A percentile compares a stretch with the other conserved stretches of the same genome.
These are phyloP conservation scores for Microplitis demolitor DNA, from an alignment of 1,140 invertebrate species.

Conservation along the genomic window DNA sequence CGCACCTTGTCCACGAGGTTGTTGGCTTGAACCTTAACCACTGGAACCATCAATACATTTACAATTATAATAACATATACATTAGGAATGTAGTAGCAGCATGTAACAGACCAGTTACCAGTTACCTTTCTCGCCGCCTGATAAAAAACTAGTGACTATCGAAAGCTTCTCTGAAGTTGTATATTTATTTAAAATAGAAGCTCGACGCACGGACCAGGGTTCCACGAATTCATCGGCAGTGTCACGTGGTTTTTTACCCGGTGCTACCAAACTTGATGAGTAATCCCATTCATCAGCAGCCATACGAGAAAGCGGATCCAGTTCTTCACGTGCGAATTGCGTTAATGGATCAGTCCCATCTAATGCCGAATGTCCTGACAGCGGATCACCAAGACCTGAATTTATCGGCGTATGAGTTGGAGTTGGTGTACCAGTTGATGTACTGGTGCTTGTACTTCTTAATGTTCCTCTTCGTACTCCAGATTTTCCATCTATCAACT, in stretches of 20 bases:
- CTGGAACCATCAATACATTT: constrained; percentile 56
- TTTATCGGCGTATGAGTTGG: constrained; percentile 56
- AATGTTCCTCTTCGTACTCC: constrained; percentile 56
- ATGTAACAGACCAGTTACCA: too few relatives aligned
- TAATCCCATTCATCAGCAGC: constrained; percentile 66
- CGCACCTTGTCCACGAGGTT: constrained; percentile 88
- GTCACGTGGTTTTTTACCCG: constrained; percentile 58
- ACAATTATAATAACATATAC: constrained; percentile 15
- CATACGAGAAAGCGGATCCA: constrained; percentile 71
- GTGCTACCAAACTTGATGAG: constrained; percentile 44
- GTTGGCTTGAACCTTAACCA: constrained; percentile 76
- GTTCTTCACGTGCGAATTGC: constrained; percentile 70
- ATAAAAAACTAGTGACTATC: constrained; percentile 85
- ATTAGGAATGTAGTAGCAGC: too few relatives aligned
- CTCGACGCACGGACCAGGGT: constrained; percentile 75
- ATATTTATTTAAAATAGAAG: constrained; percentile 81
- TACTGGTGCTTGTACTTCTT: constrained; percentile 55
- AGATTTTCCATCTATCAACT: constrained; percentile 60
- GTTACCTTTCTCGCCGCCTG: constrained; percentile 79
- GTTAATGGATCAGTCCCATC: constrained; percentile 78
- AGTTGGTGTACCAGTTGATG: constrained; percentile 61
- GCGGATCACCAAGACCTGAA: constrained; percentile 60
- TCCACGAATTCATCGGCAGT: constrained; percentile 66
- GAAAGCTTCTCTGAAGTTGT: constrained; percentile 91
- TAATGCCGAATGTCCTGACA: constrained; percentile 60